phyloP scores from a whole-genome alignment of 2,888 invertebrate genomes.

The Bembecia ichneumoniformis region DNA sequence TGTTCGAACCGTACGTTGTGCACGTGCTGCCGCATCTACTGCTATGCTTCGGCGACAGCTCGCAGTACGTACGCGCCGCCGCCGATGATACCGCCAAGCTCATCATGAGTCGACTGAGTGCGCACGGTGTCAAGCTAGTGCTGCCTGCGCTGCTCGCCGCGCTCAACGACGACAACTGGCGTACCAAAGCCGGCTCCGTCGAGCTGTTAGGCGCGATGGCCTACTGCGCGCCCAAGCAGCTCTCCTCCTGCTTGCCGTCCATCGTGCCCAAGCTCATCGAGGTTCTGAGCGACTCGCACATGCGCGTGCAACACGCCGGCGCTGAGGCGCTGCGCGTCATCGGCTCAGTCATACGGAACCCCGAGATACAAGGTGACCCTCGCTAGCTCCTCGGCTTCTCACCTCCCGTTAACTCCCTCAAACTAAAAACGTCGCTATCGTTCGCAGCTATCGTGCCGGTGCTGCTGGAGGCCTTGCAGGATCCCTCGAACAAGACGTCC shows the following conservation, averaged over 20 bases:
- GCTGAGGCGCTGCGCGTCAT: slow-evolving; percentile 96
- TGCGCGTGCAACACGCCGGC: slow-evolving; percentile 96
- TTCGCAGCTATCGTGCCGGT: slow-evolving; percentile 86
- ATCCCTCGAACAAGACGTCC: slow-evolving; percentile 96
- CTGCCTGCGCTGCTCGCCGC: slow-evolving; percentile 94
- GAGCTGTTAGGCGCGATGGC: slow-evolving; percentile 98
- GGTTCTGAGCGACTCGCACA: slow-evolving; percentile 96
- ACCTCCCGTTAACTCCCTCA: too few relatives aligned
- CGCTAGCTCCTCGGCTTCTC: too few relatives aligned
- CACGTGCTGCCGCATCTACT: slow-evolving; percentile 95
- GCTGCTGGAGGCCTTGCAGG: slow-evolving; percentile 91
- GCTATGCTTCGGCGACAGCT: slow-evolving; percentile 95
- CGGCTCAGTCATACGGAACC: slow-evolving; percentile 97
- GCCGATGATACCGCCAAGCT: slow-evolving; percentile 97
- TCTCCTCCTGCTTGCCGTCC: slow-evolving; percentile 96
- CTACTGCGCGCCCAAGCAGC: slow-evolving; percentile 98
- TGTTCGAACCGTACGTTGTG: slow-evolving; percentile 99
- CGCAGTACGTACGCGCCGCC: slow-evolving; percentile 95
- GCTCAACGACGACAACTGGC: slow-evolving; percentile 97
- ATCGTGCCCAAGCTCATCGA: slow-evolving; percentile 98
- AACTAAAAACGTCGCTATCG: too few relatives aligned
- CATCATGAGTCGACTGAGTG: slow-evolving; percentile 94
- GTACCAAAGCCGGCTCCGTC: slow-evolving; percentile 95
- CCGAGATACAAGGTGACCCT: slow-evolving; percentile 94
- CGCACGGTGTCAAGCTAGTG: slow-evolving; percentile 97